phyloP scores from a whole-genome alignment of 2,113 vertebrate genomes.

The Pterophyllum scalare region DNA sequence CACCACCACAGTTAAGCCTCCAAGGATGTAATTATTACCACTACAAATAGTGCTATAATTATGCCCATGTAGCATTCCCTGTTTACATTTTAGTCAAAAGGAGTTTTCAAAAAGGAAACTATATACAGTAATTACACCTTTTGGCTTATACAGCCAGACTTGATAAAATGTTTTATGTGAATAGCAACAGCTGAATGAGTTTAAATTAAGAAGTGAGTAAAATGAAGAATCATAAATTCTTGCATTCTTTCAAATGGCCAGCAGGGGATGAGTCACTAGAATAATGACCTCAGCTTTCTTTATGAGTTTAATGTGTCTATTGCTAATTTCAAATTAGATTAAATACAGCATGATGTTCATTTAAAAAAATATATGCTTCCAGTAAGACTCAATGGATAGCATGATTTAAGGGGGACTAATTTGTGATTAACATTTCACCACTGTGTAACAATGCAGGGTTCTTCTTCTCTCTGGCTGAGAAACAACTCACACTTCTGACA shows the following conservation, averaged over 20 bases:
- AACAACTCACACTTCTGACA: neutral
- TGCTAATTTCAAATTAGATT: neutral
- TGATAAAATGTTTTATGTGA: neutral
- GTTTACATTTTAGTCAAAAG: conserved; percentile 6
- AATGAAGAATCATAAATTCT: neutral
- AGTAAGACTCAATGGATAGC: neutral
- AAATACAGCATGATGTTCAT: neutral
- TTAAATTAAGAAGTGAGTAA: neutral
- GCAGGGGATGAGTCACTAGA: neutral
- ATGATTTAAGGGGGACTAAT: neutral
- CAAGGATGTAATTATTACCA: conserved; percentile 16
- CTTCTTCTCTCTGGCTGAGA: neutral
- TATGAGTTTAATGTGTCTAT: neutral
- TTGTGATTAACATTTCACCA: neutral
- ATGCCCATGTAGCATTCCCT: neutral
- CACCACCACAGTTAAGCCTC: conserved; percentile 5
- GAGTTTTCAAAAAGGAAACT: neutral
- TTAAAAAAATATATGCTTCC: neutral
- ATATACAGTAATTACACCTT: neutral
- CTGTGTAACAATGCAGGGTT: neutral
- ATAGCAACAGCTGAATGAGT: neutral
- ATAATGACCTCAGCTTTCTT: neutral
- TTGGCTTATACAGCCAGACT: neutral
- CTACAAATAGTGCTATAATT: conserved; percentile 19
- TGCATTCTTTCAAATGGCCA: neutral